Percentiles rank a stretch among this genome's conserved stretches.
phyloP scores from a whole-genome alignment of 1,140 invertebrate species.

The Zaprionus kolodkinae region DNA sequence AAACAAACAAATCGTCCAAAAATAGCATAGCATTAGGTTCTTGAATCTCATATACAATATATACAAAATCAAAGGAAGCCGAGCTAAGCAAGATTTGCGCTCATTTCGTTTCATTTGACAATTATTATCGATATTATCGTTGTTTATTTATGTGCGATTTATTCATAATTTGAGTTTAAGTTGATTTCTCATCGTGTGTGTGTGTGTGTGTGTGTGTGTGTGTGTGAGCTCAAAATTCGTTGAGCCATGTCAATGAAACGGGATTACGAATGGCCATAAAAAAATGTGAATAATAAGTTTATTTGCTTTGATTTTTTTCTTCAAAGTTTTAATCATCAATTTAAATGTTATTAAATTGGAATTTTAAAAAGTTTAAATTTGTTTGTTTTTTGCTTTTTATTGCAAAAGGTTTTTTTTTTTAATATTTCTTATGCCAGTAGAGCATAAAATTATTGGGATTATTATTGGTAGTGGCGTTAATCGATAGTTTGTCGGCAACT shows the following conservation, averaged over 20 bases:
- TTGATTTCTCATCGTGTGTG: slow-evolving; percentile 55
- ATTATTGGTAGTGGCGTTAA: no score
- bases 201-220: slow-evolving; percentile 7
- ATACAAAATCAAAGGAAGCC: slow-evolving; percentile 57
- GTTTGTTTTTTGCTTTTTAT: neutral
- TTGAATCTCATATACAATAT: slow-evolving; percentile 30
- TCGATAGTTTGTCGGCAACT: no score
- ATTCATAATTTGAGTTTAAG: slow-evolving; percentile 39
- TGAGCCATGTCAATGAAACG: neutral
- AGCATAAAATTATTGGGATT: no score
- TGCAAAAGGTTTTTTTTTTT: neutral
- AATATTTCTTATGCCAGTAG: no score
- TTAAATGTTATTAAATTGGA: neutral
- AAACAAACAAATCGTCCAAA: slow-evolving; percentile 73
- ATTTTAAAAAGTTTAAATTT: neutral
- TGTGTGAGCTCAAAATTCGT: no score
- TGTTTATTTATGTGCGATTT: slow-evolving; percentile 57
- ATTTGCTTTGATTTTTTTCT: neutral
- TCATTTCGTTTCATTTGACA: slow-evolving; percentile 54
- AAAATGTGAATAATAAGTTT: neutral
- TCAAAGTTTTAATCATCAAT: neutral
- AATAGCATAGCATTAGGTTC: slow-evolving; percentile 61
- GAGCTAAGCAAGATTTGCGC: slow-evolving; percentile 37
- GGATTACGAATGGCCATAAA: neutral
- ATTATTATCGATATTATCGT: slow-evolving; percentile 37